Evolutionary conservation across 2,797 vertebrate genomes (phyloP).

Genomic region (Alca torda): DNA sequence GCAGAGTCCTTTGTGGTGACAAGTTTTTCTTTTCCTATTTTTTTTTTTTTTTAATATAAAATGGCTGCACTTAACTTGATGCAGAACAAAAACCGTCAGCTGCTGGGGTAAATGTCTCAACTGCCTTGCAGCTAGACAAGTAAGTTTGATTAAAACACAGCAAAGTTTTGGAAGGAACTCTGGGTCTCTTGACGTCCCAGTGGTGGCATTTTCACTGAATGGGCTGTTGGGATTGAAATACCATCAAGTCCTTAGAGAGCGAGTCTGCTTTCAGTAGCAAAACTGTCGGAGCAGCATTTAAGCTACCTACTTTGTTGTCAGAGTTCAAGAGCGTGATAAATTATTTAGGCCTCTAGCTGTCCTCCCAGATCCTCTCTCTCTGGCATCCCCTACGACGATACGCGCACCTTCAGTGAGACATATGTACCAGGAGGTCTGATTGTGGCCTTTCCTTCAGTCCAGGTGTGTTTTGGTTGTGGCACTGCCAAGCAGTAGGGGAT

Average conservation of each 20-base stretch:
- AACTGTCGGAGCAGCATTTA: neutral
- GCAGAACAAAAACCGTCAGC: neutral
- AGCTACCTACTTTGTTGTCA: neutral
- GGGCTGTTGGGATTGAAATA: conserved; percentile 29
- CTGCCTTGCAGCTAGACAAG: conserved; percentile 1
- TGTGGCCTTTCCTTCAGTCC: neutral
- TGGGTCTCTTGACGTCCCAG: neutral
- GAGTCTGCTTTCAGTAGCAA: neutral
- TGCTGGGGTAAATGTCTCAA: neutral
- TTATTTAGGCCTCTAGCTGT: neutral
- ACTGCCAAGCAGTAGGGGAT: neutral
- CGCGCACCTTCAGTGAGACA: neutral
- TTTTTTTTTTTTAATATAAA: neutral
- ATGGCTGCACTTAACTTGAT: neutral
- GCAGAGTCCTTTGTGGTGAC: neutral
- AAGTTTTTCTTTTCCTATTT: neutral
- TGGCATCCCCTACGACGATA: neutral
- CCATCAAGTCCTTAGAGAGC: neutral
- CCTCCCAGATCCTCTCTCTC: neutral
- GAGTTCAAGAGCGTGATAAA: neutral
- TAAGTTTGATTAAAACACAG: conserved; percentile 24
- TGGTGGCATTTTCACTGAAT: conserved; percentile 8
- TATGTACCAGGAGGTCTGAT: neutral
- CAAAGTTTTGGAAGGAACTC: neutral
- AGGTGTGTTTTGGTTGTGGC: neutral